Evolutionary conservation across 1,140 invertebrate species (phyloP).

Genomic region (Pogonognathellus flavescens): DNA sequence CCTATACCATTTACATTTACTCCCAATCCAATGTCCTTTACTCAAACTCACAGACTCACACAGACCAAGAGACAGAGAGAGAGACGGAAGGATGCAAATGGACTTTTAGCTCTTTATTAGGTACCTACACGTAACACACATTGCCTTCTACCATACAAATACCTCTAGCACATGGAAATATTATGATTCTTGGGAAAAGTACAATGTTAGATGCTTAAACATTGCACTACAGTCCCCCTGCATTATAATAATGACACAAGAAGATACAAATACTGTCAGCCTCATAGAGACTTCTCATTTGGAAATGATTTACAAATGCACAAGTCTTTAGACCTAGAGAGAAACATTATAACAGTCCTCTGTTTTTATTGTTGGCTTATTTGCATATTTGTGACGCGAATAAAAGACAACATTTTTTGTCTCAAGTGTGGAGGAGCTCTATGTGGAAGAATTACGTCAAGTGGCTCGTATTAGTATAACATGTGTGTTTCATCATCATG

Average conservation of each 20-base stretch:
- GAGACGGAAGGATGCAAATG: not conserved
- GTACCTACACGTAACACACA: not conserved
- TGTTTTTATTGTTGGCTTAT: slow-evolving; percentile 35
- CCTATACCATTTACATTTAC: no score
- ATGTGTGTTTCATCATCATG: not conserved
- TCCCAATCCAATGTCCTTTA: no score
- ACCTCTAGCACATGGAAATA: not conserved
- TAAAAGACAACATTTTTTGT: not conserved
- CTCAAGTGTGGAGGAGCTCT: not conserved
- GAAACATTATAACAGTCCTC: not conserved
- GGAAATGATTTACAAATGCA: slow-evolving; percentile 25
- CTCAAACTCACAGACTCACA: not conserved
- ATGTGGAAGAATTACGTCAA: not conserved
- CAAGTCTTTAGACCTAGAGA: not conserved
- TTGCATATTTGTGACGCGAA: not conserved
- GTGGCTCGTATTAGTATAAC: not conserved
- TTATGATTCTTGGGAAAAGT: not conserved
- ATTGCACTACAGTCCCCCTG: not conserved
- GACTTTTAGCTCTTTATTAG: not conserved
- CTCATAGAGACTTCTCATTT: not conserved
- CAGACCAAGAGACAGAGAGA: not conserved
- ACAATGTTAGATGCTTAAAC: not conserved
- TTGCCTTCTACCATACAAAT: not conserved
- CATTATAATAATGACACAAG: not conserved
- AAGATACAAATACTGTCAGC: not conserved